A percentile compares a stretch with the other conserved stretches of the same genome.
Conservation (phyloP, 2,888 invertebrate genomes). For the Melitaea athalia region DNA sequence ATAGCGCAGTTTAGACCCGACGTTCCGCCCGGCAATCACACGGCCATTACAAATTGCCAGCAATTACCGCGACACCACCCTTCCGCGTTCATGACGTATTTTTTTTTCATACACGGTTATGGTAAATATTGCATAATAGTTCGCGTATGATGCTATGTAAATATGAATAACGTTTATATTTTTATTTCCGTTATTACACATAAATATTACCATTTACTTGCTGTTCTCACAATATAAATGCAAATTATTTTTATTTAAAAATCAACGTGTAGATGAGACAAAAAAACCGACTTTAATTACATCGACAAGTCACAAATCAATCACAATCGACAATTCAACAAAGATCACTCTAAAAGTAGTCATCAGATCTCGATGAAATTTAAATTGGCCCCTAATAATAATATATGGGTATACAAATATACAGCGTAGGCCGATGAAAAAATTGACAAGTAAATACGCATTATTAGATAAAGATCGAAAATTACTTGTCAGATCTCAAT, state of each 20-base stretch:
- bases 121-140: conserved; percentile 51
- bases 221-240: background rate
- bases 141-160: conserved; percentile 40
- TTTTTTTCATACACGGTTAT: conserved; percentile 50
- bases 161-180: conserved; percentile 38
- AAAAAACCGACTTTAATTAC: too few relatives aligned
- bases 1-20: conserved; percentile 79
- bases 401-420: too few relatives aligned
- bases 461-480: too few relatives aligned
- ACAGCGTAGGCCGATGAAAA: too few relatives aligned
- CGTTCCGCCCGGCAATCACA: conserved; percentile 79
- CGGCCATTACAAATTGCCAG: conserved; percentile 78
- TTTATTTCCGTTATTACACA: conserved; percentile 9
- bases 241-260: background rate
- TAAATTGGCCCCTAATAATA: too few relatives aligned
- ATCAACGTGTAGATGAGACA: too few relatives aligned
- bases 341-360: too few relatives aligned
- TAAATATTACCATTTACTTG: background rate
- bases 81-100: conserved; percentile 58
- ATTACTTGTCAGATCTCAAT: too few relatives aligned
- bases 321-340: too few relatives aligned
- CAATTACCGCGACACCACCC: conserved; percentile 72
- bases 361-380: too few relatives aligned
- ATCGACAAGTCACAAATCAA: too few relatives aligned
- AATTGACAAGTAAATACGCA: too few relatives aligned